These are phyloP conservation scores for Cyprinus carpio DNA, from an alignment of 2,113 vertebrate genomes.

Conservation along the genomic window DNA sequence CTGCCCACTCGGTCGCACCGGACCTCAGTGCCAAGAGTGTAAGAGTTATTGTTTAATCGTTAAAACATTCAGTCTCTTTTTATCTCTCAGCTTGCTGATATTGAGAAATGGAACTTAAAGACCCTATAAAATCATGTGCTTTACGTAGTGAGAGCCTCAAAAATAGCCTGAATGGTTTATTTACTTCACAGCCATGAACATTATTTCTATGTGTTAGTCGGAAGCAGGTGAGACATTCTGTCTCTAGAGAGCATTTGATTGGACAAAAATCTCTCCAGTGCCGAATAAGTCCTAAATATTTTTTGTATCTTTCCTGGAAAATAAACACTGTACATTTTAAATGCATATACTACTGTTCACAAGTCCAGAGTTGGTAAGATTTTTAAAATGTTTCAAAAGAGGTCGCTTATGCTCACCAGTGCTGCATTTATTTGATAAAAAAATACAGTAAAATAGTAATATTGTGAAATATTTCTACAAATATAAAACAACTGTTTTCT, in stretches of 20 bases:
- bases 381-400: not conserved
- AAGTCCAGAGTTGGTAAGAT: not conserved
- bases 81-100: not conserved
- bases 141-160: not conserved
- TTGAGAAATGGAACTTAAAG: not conserved
- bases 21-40: conserved; percentile 92
- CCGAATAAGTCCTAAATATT: not conserved
- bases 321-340: not conserved
- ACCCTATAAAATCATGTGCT: not conserved
- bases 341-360: not conserved
- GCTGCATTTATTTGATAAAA: not conserved
- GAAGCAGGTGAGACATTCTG: not conserved
- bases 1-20: conserved; percentile 87
- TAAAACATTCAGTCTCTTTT: not conserved
- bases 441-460: not conserved
- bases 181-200: not conserved
- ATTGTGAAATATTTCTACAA: not conserved
- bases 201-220: not conserved
- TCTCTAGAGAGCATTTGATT: not conserved
- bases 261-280: not conserved
- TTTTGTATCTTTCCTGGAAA: not conserved
- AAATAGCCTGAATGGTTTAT: not conserved
- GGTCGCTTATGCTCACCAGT: not conserved
- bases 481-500: no score
- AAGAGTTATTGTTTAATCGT: conserved; percentile 55